Evolutionary conservation across 2,113 vertebrate species (phyloP), one percentile per base, ranked within the genome.

Genomic region (Eidolon helvum): DNA sequence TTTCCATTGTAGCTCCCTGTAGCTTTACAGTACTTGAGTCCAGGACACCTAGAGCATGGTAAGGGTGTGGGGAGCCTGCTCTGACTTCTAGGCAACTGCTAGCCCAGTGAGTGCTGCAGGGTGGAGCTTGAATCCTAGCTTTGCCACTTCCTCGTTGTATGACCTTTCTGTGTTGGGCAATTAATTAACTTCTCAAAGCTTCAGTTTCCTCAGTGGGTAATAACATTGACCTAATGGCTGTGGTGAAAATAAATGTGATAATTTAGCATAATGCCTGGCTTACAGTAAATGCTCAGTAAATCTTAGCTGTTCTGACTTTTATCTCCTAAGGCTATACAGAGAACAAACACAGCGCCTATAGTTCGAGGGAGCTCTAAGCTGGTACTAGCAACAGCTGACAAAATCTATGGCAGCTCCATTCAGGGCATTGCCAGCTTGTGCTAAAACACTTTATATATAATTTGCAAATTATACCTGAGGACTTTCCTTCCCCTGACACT

Each of bases 111-210:
- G 82, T 75, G 24, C 59, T 35, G 3, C 5, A 59, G 61, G 19
- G 79, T 53, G 22, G n/a, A 77, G 43, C 71, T 11, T 61, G n/a
- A 88, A 57, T 82, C n/a, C 24, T 65, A 61, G n/a, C 43, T 88
- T 30, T 96, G 66, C 77, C 48, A 40, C 61, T 91, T 72, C 28
- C 61, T 75, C 16, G 69, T 84, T 90, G 4, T 87, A 28, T 72
- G 91, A 78, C 53, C 71, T 90, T 10, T 69, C 48, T 79, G n/a
- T 89, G 8, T 65, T 69, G 50, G 72, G 40, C 68, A 90, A 26
- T 72, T 85, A 82, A 68, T 87, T 79, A 87, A 79, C 65, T 69
- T 91, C 61, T 82, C 72, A 79, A 80, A 96, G 66, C 80, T 90
- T 88, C 40, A 57, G 19, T 82, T 93, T 96, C 89, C 18, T 95